Evolutionary conservation across 1,140 invertebrate species (phyloP), one percentile per base, ranked within the genome.

Genomic region (Aradophagus sp.): DNA sequence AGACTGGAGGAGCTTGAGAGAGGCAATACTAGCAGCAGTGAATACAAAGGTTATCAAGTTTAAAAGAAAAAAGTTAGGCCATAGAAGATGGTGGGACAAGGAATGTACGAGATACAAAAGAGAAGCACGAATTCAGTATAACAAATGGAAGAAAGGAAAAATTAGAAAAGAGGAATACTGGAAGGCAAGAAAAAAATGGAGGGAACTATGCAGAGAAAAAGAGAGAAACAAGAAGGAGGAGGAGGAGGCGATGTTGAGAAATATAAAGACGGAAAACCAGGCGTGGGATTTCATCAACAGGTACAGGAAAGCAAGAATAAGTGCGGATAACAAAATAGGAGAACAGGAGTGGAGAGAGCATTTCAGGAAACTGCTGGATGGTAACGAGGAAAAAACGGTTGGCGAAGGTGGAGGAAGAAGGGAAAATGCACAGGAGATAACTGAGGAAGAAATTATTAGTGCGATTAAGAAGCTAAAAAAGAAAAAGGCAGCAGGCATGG

Each of bases 271-370:
- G 1, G 58, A 62, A 27, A 35, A 13, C 8, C 10, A 52, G 20
- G 58, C 19, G 13, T 62, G 58, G 45, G 19, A 29, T 7, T 34
- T 36, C n/a, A 4, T 52, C 1, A 62, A 62, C 11, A 42, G 8
- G 29, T 39, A 27, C 2, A 67, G 52, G 27, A 58, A 29, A 27
- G 44, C 27, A 29, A 50, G 44, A 23, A 19, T n/a, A 7, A 41
- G 11, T 14, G 2, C 7, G 14, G 27, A 19, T 20, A 27, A 26
- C 2, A 15, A 17, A 0, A 65, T 65, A 15, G 16, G 8, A 12
- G 0, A 12, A 4, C 1, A 11, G 7, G 32, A 55, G 11, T 47
- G 41, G 41, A 45, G n/a, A 10, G 8, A 31, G 7, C 19, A 36
- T n/a, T 50, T 44, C 19, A 44, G 16, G 19, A 15, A 14, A 26